Evolutionary conservation across 1,140 invertebrate species (phyloP).

Genomic region (Neomicropteryx cornuta): DNA sequence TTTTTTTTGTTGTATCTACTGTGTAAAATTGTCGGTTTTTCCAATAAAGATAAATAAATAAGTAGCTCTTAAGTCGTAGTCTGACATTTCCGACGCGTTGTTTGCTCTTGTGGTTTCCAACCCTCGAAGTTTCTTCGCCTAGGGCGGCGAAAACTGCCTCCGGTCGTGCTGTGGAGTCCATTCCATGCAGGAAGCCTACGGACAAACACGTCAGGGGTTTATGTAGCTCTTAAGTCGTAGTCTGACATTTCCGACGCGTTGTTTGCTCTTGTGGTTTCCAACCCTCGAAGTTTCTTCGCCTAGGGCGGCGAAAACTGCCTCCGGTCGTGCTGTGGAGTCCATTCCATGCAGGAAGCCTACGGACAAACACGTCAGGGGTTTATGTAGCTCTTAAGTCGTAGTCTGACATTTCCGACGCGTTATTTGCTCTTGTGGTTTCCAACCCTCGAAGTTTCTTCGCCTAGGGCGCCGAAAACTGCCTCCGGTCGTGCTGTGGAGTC

Average conservation of each 20-base stretch:
- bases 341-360: constrained; percentile 96
- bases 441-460: constrained; percentile 89
- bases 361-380: constrained; percentile 10
- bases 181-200: constrained; percentile 94
- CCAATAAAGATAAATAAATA: too few relatives aligned
- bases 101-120: constrained; percentile 96
- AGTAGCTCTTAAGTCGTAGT: constrained; percentile 59
- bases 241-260: constrained; percentile 87
- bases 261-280: constrained; percentile 96
- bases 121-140: constrained; percentile 91
- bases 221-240: constrained; percentile 59
- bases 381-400: constrained; percentile 56
- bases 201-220: constrained; percentile 10
- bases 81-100: constrained; percentile 91
- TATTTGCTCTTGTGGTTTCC: constrained; percentile 96
- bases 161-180: constrained; percentile 93
- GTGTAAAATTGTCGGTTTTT: too few relatives aligned
- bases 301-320: constrained; percentile 96
- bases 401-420: constrained; percentile 90
- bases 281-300: constrained; percentile 90
- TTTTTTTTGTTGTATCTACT: too few relatives aligned
- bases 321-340: constrained; percentile 94
- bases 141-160: constrained; percentile 96
- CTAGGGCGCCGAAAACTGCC: constrained; percentile 94
- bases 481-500: constrained; percentile 97